phyloP scores from a whole-genome alignment of 2,113 vertebrate genomes.

The Colistium nudipinnis region DNA sequence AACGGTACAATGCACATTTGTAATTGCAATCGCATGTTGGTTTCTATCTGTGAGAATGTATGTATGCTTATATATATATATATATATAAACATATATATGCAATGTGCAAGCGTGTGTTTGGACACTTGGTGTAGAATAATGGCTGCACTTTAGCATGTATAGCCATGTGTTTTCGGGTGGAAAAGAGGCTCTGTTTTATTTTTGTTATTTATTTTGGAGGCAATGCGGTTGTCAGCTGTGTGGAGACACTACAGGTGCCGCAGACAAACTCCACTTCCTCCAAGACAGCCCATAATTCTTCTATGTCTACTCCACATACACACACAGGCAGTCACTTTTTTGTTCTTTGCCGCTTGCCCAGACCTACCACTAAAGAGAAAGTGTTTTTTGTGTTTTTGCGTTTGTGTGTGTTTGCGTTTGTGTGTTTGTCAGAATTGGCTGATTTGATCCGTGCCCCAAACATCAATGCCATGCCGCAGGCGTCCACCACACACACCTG shows the following conservation, averaged over 20 bases:
- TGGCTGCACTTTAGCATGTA: slow-evolving; percentile 53
- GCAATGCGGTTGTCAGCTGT: slow-evolving; percentile 21
- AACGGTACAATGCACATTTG: slow-evolving; percentile 29
- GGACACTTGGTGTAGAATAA: slow-evolving; percentile 34
- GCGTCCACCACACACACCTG: slow-evolving; percentile 7
- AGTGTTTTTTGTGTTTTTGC: slow-evolving; percentile 13
- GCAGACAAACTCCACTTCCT: slow-evolving; percentile 56
- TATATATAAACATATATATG: background rate
- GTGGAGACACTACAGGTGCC: slow-evolving; percentile 32
- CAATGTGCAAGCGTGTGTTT: slow-evolving; percentile 24
- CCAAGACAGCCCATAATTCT: slow-evolving; percentile 59
- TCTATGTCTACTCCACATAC: slow-evolving; percentile 49
- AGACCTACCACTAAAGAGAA: slow-evolving; percentile 15
- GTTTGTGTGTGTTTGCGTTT: background rate
- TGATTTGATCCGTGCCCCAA: slow-evolving; percentile 55
- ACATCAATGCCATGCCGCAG: slow-evolving; percentile 39
- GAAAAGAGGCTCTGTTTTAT: slow-evolving; percentile 48
- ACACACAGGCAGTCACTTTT: background rate
- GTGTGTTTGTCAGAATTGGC: slow-evolving; percentile 2
- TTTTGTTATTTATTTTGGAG: slow-evolving; percentile 3
- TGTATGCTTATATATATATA: background rate
- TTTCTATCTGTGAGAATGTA: background rate
- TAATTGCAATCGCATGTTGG: slow-evolving; percentile 3
- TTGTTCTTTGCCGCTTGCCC: background rate
- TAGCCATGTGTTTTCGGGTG: slow-evolving; percentile 46